Evolutionary conservation across 2,797 vertebrate genomes (phyloP).

Genomic region (Dryobates pubescens): DNA sequence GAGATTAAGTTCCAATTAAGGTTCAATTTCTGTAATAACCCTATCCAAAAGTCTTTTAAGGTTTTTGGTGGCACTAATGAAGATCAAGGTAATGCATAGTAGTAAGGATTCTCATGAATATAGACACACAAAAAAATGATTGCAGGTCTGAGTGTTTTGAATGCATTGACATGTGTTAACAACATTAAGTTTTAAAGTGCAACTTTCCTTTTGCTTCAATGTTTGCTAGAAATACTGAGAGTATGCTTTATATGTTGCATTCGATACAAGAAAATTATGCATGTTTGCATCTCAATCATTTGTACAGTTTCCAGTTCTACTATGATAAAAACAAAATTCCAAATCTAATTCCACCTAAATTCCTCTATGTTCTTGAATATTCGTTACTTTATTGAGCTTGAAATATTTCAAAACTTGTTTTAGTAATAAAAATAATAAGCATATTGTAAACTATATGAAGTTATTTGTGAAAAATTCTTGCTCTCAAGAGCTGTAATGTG

Average conservation of each 20-base stretch:
- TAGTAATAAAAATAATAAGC: neutral
- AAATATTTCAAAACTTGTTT: neutral
- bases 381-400: neutral
- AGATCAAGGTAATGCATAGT: slow-evolving; percentile 57
- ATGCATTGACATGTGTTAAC: neutral
- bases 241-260: neutral
- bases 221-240: neutral
- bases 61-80: slow-evolving; percentile 65
- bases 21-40: slow-evolving; percentile 72
- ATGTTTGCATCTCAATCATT: neutral
- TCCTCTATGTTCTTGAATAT: neutral
- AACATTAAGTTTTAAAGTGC: neutral
- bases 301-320: neutral
- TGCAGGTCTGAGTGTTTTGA: neutral
- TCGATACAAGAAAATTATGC: neutral
- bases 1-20: slow-evolving; percentile 78
- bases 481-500: too few relatives aligned
- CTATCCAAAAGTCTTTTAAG: slow-evolving; percentile 65
- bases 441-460: too few relatives aligned
- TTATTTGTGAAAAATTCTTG: too few relatives aligned
- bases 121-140: neutral
- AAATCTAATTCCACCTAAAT: neutral
- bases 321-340: neutral
- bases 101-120: slow-evolving; percentile 12
- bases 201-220: neutral